A percentile compares a stretch with the other conserved stretches of the same genome.
These are phyloP conservation scores for Pseudomyrmex gracilis DNA, from an alignment of 1,140 invertebrate species.

Conservation along the genomic window DNA sequence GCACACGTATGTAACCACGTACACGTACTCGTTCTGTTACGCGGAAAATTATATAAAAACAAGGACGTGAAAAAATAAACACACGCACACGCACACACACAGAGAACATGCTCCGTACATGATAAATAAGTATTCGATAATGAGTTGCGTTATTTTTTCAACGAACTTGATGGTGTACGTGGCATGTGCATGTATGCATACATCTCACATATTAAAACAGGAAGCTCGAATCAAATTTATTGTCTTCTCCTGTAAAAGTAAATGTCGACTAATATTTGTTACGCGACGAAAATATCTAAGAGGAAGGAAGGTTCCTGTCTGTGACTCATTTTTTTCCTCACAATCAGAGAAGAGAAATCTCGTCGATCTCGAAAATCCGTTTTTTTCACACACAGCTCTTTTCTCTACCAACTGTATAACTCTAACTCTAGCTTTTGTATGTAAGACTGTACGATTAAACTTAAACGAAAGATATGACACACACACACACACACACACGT, in stretches of 20 bases:
- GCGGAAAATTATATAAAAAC: background rate
- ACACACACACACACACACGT: too few relatives aligned
- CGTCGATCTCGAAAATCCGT: slow-evolving; percentile 48
- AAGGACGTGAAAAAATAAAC: background rate
- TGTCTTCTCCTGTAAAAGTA: slow-evolving; percentile 39
- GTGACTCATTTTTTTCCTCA: slow-evolving; percentile 66
- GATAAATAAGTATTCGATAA: too few relatives aligned
- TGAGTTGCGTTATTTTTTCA: too few relatives aligned
- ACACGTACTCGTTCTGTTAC: background rate
- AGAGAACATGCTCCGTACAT: background rate
- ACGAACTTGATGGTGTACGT: too few relatives aligned
- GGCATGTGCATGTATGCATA: too few relatives aligned
- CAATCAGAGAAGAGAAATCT: slow-evolving; percentile 40
- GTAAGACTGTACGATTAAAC: slow-evolving; percentile 60
- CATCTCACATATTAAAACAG: too few relatives aligned
- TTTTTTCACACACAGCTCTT: slow-evolving; percentile 37
- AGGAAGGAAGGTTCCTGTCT: slow-evolving; percentile 1
- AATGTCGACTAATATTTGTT: slow-evolving; percentile 24
- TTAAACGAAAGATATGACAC: slow-evolving; percentile 47
- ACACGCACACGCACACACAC: background rate
- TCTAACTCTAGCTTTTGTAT: slow-evolving; percentile 60
- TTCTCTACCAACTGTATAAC: slow-evolving; percentile 43
- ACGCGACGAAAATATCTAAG: slow-evolving; percentile 6
- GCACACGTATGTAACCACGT: background rate
- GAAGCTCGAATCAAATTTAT: slow-evolving; percentile 24